These are phyloP conservation scores for Acleris sparsana DNA, from an alignment of 2,888 invertebrate species.

Conservation along the genomic window DNA sequence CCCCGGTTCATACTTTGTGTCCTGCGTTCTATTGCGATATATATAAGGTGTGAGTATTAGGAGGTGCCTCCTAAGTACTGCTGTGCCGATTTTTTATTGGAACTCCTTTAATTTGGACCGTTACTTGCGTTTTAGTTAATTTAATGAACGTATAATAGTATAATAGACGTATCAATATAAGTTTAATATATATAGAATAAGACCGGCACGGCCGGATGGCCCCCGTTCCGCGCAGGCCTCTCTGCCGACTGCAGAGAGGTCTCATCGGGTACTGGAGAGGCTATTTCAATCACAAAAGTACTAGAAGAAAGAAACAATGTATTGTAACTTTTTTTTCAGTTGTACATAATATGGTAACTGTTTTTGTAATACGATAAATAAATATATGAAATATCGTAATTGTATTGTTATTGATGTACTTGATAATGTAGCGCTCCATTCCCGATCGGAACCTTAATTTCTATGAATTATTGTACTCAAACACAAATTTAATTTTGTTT, in stretches of 20 bases:
- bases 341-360: slow-evolving; percentile 84
- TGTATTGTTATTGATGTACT: slow-evolving; percentile 78
- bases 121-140: slow-evolving; percentile 81
- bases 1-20: slow-evolving; percentile 79
- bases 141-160: slow-evolving; percentile 80
- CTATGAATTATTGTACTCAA: slow-evolving; percentile 67
- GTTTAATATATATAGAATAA: slow-evolving; percentile 82
- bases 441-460: slow-evolving; percentile 83
- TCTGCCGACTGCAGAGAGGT: slow-evolving; percentile 87
- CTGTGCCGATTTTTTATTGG: slow-evolving; percentile 81
- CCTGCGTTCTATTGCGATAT: slow-evolving; percentile 83
- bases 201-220: slow-evolving; percentile 83
- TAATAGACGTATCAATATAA: slow-evolving; percentile 80
- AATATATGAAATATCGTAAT: slow-evolving; percentile 79
- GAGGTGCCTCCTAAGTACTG: slow-evolving; percentile 77
- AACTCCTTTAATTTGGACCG: slow-evolving; percentile 79
- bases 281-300: slow-evolving; percentile 91
- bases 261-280: slow-evolving; percentile 92
- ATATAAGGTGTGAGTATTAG: slow-evolving; percentile 84
- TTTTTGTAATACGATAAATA: slow-evolving; percentile 83
- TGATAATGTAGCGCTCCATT: slow-evolving; percentile 77
- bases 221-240: slow-evolving; percentile 85
- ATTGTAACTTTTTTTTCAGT: slow-evolving; percentile 80
- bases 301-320: slow-evolving; percentile 85
- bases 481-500: slow-evolving; percentile 75